These are phyloP conservation scores for Saturnia japonica DNA, from an alignment of 2,888 invertebrate genomes.

Conservation along the genomic window DNA sequence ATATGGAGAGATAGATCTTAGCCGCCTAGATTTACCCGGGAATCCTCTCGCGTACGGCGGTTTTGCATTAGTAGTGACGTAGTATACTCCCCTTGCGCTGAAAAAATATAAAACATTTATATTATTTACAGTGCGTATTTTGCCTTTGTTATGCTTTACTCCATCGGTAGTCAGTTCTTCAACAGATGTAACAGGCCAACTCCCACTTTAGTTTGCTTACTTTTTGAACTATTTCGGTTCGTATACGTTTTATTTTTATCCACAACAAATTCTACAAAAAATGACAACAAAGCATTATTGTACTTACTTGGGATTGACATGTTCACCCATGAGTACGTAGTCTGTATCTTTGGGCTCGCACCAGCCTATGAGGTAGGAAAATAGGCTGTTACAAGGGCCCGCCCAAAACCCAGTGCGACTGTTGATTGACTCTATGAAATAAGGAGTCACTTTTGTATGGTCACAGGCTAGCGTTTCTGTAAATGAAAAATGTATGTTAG, in stretches of 20 bases:
- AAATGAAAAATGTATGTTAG: slow-evolving; percentile 41
- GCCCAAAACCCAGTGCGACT: slow-evolving; percentile 91
- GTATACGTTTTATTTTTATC: neutral
- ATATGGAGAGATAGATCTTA: slow-evolving; percentile 60
- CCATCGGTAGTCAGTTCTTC: no score
- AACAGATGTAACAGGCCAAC: no score
- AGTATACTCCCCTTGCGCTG: slow-evolving; percentile 92
- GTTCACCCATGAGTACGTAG: slow-evolving; percentile 93
- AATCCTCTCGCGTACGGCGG: slow-evolving; percentile 93
- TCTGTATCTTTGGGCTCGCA: slow-evolving; percentile 90
- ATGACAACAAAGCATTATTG: neutral
- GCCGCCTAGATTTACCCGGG: slow-evolving; percentile 83
- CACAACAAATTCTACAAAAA: neutral
- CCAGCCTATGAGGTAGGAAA: slow-evolving; percentile 92
- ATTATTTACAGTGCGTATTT: no score
- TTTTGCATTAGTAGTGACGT: slow-evolving; percentile 92
- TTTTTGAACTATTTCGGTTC: no score
- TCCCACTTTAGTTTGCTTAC: no score
- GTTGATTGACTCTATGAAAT: slow-evolving; percentile 94
- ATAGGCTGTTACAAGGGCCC: slow-evolving; percentile 90
- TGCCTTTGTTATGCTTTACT: no score
- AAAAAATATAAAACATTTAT: slow-evolving; percentile 34
- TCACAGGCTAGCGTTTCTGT: slow-evolving; percentile 93
- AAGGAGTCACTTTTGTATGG: slow-evolving; percentile 94
- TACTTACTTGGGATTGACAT: slow-evolving; percentile 88